phyloP scores from a whole-genome alignment of 2,888 invertebrate species.

The Drosophila niveifrons region DNA sequence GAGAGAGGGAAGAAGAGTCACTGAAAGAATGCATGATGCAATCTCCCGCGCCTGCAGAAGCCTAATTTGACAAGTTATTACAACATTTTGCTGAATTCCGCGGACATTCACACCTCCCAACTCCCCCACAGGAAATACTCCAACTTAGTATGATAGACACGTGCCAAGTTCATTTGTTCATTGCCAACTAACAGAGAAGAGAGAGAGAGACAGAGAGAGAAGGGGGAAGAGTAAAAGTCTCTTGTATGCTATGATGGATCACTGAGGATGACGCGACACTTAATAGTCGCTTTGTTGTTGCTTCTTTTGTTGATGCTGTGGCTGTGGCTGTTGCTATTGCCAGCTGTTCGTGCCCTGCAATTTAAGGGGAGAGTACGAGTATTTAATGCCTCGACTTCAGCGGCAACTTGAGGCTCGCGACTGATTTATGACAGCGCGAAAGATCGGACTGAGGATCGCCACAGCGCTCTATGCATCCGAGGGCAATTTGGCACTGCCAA shows the following conservation, averaged over 20 bases:
- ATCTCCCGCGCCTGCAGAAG: conserved; percentile 45
- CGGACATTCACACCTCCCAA: conserved; percentile 51
- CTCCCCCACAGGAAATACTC: conserved; percentile 52
- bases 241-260: conserved; percentile 74
- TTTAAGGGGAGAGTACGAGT: conserved; percentile 69
- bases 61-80: conserved; percentile 72
- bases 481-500: conserved; percentile 66
- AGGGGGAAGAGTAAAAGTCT: conserved; percentile 31
- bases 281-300: conserved; percentile 65
- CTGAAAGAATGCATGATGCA: conserved; percentile 48
- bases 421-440: conserved; percentile 76
- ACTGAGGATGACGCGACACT: conserved; percentile 77
- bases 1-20: background rate
- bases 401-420: conserved; percentile 65
- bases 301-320: conserved; percentile 32
- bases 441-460: conserved; percentile 53
- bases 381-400: conserved; percentile 68
- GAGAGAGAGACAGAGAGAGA: background rate
- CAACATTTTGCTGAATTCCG: conserved; percentile 52
- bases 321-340: conserved; percentile 36
- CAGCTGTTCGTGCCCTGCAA: conserved; percentile 72
- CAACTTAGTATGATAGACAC: conserved; percentile 68
- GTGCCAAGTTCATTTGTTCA: conserved; percentile 72
- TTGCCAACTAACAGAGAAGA: background rate
- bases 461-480: conserved; percentile 48